Conservation (phyloP, 64 coral and sea anemone genomes). For the Porites australiensis region DNA sequence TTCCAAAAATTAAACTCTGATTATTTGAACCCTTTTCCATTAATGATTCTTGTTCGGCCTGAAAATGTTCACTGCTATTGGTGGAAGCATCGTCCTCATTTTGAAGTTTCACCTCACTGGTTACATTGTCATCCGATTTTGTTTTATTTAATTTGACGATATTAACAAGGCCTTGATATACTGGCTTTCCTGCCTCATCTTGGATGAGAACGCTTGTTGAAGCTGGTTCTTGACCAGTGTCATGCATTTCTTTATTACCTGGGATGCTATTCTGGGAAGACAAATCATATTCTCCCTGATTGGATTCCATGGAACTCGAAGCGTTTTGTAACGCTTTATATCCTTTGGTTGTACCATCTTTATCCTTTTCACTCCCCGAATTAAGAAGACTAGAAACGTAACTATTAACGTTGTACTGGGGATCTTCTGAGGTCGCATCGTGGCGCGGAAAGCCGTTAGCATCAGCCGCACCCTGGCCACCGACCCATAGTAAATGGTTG, state of each 20-base stretch:
- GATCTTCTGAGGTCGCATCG: not conserved
- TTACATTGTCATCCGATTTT: not conserved
- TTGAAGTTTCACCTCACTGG: not conserved
- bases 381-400: slow-evolving; percentile 4
- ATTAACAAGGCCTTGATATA: slow-evolving; percentile 62
- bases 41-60: not conserved
- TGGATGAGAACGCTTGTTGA: slow-evolving; percentile 54
- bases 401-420: not conserved
- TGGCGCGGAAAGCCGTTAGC: slow-evolving; percentile 34
- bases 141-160: slow-evolving; percentile 54
- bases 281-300: not conserved
- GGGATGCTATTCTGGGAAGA: not conserved
- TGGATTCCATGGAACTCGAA: slow-evolving; percentile 18
- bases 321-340: slow-evolving; percentile 33
- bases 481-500: slow-evolving; percentile 51
- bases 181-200: slow-evolving; percentile 35
- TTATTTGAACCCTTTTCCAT: not conserved
- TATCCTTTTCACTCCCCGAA: not conserved
- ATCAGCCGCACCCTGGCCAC: slow-evolving; percentile 18
- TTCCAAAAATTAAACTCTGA: not conserved
- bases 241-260: not conserved
- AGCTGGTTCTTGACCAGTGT: not conserved
- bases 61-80: not conserved
- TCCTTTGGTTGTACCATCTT: not conserved
- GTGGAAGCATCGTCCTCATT: not conserved